phyloP scores from a whole-genome alignment of 2,888 invertebrate genomes.

The Xanthia icteritia region DNA sequence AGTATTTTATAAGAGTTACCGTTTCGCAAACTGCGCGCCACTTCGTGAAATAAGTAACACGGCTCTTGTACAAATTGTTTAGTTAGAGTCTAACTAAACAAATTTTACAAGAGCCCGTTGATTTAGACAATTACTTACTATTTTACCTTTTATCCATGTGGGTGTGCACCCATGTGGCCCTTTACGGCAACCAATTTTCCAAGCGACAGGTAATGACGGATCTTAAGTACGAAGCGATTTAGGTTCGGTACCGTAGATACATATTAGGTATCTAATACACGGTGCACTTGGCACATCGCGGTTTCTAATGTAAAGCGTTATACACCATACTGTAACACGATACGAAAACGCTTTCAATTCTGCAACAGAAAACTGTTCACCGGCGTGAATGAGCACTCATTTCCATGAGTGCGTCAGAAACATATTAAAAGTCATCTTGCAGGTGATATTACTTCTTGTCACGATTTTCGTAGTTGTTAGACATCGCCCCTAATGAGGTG shows the following conservation, averaged over 20 bases:
- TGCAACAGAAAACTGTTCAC: neutral
- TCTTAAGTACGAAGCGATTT: too few relatives aligned
- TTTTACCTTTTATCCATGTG: too few relatives aligned
- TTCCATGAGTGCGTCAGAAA: neutral
- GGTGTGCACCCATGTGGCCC: too few relatives aligned
- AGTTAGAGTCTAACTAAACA: too few relatives aligned
- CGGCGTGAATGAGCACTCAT: neutral
- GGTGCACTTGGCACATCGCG: neutral
- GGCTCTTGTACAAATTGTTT: too few relatives aligned
- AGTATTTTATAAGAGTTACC: constrained; percentile 3
- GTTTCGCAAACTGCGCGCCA: neutral
- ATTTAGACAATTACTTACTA: too few relatives aligned
- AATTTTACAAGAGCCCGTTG: too few relatives aligned
- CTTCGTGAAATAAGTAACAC: constrained; percentile 16
- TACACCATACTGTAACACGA: neutral
- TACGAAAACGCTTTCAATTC: neutral
- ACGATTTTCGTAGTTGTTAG: neutral
- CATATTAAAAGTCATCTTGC: neutral
- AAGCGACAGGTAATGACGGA: too few relatives aligned
- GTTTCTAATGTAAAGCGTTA: neutral
- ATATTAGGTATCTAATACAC: neutral
- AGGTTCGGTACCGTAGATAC: too few relatives aligned
- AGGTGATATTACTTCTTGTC: neutral
- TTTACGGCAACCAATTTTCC: too few relatives aligned
- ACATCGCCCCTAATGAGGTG: neutral